Base-by-base conservation (phyloP, 2,113 vertebrate genomes). In the Eonycteris spelaea region DNA sequence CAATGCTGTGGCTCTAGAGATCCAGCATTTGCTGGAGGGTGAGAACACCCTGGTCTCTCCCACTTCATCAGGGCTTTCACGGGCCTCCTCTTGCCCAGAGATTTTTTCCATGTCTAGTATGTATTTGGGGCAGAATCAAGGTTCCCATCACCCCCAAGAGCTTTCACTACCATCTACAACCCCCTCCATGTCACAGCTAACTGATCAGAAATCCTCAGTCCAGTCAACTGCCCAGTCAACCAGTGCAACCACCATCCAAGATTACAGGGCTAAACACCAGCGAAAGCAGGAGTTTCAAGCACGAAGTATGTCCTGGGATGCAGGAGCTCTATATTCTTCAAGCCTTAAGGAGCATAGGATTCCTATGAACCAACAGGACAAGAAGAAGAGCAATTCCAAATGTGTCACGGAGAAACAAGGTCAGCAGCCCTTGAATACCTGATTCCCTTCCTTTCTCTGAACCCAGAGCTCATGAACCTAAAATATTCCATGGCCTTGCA, bases 1-100 rank as follows among this genome's bases (percentile, higher is more conserved):
- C 92, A 97, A 97, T 67, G 43, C 61, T 6, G 21, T 95, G 87
- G 92, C 87, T 73, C 88, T 94, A 85, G 96, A 98, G 63, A 96
- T 97, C 22, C 80, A 95, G 71, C 95, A 95, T 28, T 59, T 96
- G 70, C 75, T 98, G 45, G 61, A 0, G 0, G 5, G 18, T 63
- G 90, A 92, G 71, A 95, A 51, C 21, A 71, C 21, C 3, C 7
- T 40, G 40, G 13, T 57, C 51, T 61, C 79, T 45, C 7, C 53
- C 1, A 6, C 24, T 65, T 45, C n/a, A 15, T 2, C 10, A 0
- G 67, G 38, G 28, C 11, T 43, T 38, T 89, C 77, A 0, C 75
- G 78, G 40, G 53, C 2, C 45, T 95, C 88, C n/a, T 79, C 95
- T 63, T 21, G 57, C 92, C 45, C 45, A 70, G 86, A 91, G 0